Percentiles rank a stretch among this genome's conserved stretches.
These are phyloP conservation scores for Epistrophella euchroma DNA, from an alignment of 2,888 invertebrate genomes.

Conservation along the genomic window DNA sequence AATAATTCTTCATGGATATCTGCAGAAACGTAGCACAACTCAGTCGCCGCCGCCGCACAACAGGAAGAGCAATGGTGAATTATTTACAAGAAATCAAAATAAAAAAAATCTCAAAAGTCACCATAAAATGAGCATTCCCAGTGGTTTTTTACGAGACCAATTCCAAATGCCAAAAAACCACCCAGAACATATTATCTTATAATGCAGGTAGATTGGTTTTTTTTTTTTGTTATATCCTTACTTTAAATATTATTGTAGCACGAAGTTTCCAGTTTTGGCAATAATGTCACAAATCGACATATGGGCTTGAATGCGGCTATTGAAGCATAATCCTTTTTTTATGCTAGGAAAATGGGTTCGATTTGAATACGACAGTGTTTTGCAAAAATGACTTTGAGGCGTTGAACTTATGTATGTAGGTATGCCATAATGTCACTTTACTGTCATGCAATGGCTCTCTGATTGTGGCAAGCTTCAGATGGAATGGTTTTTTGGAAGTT, in stretches of 20 bases:
- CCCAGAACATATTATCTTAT: conserved; percentile 48
- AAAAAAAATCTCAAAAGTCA: conserved; percentile 42
- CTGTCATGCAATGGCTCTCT: conserved; percentile 18
- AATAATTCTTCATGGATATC: conserved; percentile 62
- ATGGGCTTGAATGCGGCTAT: conserved; percentile 43
- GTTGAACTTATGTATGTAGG: conserved; percentile 23
- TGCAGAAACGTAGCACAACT: conserved; percentile 49
- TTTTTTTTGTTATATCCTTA: conserved; percentile 6
- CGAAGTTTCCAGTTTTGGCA: conserved; percentile 48
- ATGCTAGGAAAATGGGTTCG: conserved; percentile 5
- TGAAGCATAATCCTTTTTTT: conserved; percentile 23
- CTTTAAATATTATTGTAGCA: conserved; percentile 19
- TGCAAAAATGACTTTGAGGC: conserved; percentile 38
- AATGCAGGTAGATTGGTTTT: conserved; percentile 62
- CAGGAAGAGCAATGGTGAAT: conserved; percentile 55
- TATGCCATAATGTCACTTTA: conserved; percentile 25
- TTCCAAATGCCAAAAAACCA: conserved; percentile 62
- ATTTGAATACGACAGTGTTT: conserved; percentile 48
- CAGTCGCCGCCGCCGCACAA: conserved; percentile 45
- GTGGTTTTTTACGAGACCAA: conserved; percentile 57
- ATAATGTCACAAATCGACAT: conserved; percentile 64
- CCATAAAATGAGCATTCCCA: conserved; percentile 61
- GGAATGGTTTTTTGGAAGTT: conserved; percentile 1
- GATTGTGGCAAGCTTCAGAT: neutral
- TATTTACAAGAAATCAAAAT: conserved; percentile 50